Conservation (phyloP, 2,113 vertebrate genomes). For the Telmatochromis sp. region DNA sequence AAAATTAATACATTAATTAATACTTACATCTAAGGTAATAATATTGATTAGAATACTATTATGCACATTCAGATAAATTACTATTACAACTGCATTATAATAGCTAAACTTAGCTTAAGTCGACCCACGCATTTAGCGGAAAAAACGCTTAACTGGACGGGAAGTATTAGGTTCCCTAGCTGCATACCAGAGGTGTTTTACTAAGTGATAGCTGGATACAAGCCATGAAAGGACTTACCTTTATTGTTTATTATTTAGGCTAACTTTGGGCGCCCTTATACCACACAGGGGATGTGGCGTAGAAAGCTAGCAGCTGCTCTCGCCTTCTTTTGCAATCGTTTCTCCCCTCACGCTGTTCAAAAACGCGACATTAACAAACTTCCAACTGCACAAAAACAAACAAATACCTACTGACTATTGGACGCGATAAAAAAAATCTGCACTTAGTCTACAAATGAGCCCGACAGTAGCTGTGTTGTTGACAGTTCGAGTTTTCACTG, state of each 20-base stretch:
- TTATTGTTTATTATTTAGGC: background rate
- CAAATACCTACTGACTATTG: background rate
- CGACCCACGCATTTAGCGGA: background rate
- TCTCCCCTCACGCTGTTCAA: background rate
- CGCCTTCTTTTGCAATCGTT: background rate
- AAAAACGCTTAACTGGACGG: background rate
- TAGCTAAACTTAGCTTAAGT: background rate
- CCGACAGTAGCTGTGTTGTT: background rate
- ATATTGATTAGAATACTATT: background rate
- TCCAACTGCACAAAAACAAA: background rate
- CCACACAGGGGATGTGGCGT: background rate
- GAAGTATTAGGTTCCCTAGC: background rate
- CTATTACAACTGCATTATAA: background rate
- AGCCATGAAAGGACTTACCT: background rate
- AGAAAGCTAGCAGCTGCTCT: constrained; percentile 18
- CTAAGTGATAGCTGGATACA: background rate
- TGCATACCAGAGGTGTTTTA: background rate
- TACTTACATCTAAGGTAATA: background rate
- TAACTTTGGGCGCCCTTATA: background rate
- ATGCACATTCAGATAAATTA: background rate
- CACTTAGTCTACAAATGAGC: background rate
- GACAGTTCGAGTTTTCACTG: constrained; percentile 16
- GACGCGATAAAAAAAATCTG: background rate
- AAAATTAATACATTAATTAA: background rate
- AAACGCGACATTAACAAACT: background rate